These are phyloP conservation scores for Clusia tigrina DNA, from an alignment of 2,888 invertebrate species.

Conservation along the genomic window DNA sequence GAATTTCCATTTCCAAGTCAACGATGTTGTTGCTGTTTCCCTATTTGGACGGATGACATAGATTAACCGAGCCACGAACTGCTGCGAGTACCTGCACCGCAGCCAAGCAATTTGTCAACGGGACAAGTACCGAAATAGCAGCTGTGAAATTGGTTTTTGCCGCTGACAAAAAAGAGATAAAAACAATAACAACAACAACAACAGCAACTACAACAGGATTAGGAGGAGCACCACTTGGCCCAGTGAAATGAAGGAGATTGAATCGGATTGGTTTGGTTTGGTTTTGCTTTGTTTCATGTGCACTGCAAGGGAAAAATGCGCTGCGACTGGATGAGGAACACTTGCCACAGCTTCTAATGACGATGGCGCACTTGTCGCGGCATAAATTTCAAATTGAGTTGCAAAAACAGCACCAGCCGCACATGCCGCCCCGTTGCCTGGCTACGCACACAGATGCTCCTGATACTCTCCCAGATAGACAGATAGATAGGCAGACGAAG, in stretches of 20 bases:
- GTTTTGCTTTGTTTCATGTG: neutral
- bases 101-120: constrained; percentile 43
- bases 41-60: neutral
- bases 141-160: constrained; percentile 3
- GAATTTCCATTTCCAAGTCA: too few species aligned
- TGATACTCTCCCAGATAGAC: too few species aligned
- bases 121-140: constrained; percentile 35
- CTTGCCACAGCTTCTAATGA: constrained; percentile 7
- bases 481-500: too few species aligned
- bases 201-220: neutral
- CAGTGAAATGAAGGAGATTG: neutral
- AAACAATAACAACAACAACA: neutral
- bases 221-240: neutral
- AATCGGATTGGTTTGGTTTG: neutral
- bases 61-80: neutral
- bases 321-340: neutral
- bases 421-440: too few species aligned
- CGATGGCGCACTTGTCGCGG: constrained; percentile 4
- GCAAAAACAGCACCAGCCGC: neutral
- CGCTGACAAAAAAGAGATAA: neutral
- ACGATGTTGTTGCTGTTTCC: neutral
- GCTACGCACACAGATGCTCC: too few species aligned
- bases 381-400: neutral
- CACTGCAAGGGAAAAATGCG: neutral
- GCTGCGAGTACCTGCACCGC: neutral